Evolutionary conservation across 2,113 vertebrate genomes (phyloP), one percentile per base, ranked within the genome.

Genomic region (Regulus satrapa): DNA sequence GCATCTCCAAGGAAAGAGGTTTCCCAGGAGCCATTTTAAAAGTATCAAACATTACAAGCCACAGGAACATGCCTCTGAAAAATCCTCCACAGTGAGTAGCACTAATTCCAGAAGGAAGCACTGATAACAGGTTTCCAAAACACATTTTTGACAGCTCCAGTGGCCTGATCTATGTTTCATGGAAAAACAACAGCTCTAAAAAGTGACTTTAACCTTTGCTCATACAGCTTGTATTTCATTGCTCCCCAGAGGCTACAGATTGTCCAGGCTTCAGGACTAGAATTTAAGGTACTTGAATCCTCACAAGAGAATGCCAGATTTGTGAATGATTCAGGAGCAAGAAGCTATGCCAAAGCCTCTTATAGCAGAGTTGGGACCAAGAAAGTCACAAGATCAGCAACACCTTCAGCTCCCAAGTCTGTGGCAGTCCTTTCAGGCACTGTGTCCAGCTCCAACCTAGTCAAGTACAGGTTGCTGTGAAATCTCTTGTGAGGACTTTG

Each of bases 21-120:
- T 89, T 89, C 64, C 31, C 48, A 86, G 28, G 14, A 84, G 41
- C 18, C 31, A 25, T 67, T 80, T 81, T 24, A 85, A 74, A 29
- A 69, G 11, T 34, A 62, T 38, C 34, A 88, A 88, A 69, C 20
- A 15, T 43, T 41, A 38, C 52, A 86, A 95, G 32, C 18, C 51
- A 46, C 12, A 74, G 45, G 25, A 80, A 54, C 12, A 8, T 9
- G 25, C 24, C 73, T 75, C 62, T 85, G 56, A 75, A 86, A 92
- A 78, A 20, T 45, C 41, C 17, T 62, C 45, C 61, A 31, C 7
- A 36, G 25, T 18, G n/a, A 89, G n/a, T 23, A 78, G 25, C 89
- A 84, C 29, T 59, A 81, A 67, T 91, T 94, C 43, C 79, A 84
- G 72, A 40, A 91, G 36, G 56, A 92, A 84, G 56, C 56, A 68